Evolutionary conservation across 2,113 vertebrate species (phyloP), one percentile per base, ranked within the genome.

Genomic region (Xiphorhynchus elegans): DNA sequence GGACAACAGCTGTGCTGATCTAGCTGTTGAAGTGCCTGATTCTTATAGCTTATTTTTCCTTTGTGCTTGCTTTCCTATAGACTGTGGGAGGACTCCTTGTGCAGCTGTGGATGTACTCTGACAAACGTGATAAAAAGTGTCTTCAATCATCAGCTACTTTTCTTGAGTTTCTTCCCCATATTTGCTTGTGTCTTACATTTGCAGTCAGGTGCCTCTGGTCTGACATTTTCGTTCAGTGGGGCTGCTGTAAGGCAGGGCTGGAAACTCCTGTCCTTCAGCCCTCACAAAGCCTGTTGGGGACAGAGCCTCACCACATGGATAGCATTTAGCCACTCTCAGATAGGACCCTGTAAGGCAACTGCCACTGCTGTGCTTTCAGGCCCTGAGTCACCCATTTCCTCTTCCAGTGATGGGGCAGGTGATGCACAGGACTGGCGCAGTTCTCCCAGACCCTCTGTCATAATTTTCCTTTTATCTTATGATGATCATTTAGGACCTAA

Each of bases 341-440:
- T 1, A 1, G 15, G 62, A 59, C 18, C 40, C 18, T 59, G 11
- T 37, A 59, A 72, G 62, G 73, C 77, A 63, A 26, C 17, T 56
- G 37, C 29, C 84, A 81, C 28, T 76, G 82, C 73, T 73, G 16
- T 33, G 68, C 46, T 93, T 53, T 67, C 72, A 91, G 63, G 62
- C 58, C 83, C 84, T 88, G 69, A 95, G 28, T 97, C 95, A 95
- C 49, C 26, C 81, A n/a, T 77, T 94, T 90, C 53, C 87, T 52
- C 72, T 88, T 66, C 70, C 49, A 58, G 37, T 89, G 9, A 2
- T 53, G 56, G 39, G 77, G 40, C 87, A 95, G 85, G 72, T 87
- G 72, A 89, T 91, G 66, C 49, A 93, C 44, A 83, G 56, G n/a
- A 68, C 68, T 60, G 44, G 40, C 4, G 7, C 55, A 75, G 42